Evolutionary conservation across 2,888 invertebrate genomes (phyloP), one percentile per base, ranked within the genome.

Genomic region (Timandra comae): DNA sequence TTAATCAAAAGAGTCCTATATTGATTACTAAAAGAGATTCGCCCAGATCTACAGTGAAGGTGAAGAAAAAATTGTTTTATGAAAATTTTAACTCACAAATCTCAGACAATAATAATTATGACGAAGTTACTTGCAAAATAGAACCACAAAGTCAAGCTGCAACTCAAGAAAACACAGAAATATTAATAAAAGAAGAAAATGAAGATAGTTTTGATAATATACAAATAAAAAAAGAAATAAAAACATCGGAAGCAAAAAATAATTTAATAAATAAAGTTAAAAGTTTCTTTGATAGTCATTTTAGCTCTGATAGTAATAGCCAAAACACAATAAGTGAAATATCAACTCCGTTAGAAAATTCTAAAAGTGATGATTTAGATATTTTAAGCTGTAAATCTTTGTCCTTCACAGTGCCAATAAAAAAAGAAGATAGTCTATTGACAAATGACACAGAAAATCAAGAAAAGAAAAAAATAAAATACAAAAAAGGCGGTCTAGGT

Each of bases 401-500:
- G 46, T 12, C 41, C 1, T 32, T 19, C 49, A 34, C 4, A 52
- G 29, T 33, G 38, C 46, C 35, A 33, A 25, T 37, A 2, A 52
- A 38, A 34, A 42, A 36, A 44, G 39, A 41, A 27, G 6, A 25
- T 34, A 24, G 30, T 29, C 3, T 43, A 37, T 16, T 10, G 10
- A 35, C 33, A 28, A 44, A 48, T n/a, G n/a, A n/a, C 16, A 5
- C 16, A 5, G 16, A 16, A 3, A 16, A 16, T 6, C 16, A 16
- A 16, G 16, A 44, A 54, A 29, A 65, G 43, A 33, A 41, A 46
- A 9, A 81, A 73, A 45, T 78, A 74, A 32, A 36, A 63, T 85
- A 76, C 41, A 87, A 82, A 57, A 87, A 84, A 46, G 78, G 77
- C 44, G 86, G 87, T 1, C 39, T 87, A 19, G 84, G 86, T 12